Evolutionary conservation across 2,888 invertebrate species (phyloP).

Genomic region (Cacoxenus indagator): DNA sequence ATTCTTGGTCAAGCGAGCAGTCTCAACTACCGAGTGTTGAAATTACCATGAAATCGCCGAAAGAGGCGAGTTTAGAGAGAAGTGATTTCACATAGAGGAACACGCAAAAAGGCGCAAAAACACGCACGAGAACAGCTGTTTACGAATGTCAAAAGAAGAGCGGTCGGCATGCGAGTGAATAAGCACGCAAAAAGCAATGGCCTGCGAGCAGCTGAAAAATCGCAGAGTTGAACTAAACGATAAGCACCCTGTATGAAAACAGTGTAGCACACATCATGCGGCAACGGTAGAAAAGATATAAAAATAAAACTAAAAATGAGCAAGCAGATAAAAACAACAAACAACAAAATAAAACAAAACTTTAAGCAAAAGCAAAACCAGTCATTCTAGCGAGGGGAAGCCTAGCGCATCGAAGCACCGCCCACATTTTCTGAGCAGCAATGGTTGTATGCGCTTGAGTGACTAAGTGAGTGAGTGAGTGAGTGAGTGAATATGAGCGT

Average conservation of each 20-base stretch:
- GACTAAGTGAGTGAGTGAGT: background rate
- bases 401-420: no score
- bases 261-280: background rate
- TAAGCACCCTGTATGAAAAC: conserved; percentile 11
- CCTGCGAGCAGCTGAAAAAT: conserved; percentile 6
- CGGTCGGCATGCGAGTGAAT: background rate
- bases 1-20: no score
- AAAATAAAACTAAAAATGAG: no score
- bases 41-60: background rate
- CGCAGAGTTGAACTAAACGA: background rate
- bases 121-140: background rate
- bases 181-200: background rate
- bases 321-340: conserved; percentile 6
- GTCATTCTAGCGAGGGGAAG: background rate
- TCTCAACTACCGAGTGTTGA: background rate
- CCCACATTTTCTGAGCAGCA: conserved; percentile 8
- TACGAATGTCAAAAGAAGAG: background rate
- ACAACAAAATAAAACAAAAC: background rate
- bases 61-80: background rate
- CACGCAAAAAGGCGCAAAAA: conserved; percentile 1
- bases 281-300: no score
- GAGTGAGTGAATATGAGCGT: conserved; percentile 22
- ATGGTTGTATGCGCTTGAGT: background rate
- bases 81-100: background rate
- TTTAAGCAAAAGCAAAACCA: background rate